Percentiles rank a stretch among this genome's conserved stretches.
Conservation (phyloP, 2,113 vertebrate genomes). For the Pontoporia blainvillei region DNA sequence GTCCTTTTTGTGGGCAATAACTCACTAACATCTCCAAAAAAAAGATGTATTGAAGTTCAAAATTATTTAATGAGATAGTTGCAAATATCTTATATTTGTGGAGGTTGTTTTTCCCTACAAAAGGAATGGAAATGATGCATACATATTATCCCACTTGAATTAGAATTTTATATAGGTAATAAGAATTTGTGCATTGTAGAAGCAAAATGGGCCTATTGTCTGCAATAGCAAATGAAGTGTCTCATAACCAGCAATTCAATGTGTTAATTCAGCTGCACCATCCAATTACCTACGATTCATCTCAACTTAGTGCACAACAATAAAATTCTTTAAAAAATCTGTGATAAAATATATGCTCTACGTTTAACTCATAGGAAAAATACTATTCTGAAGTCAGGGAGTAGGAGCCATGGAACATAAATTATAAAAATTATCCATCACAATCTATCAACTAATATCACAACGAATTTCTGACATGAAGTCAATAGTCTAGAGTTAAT, state of each 20-base stretch:
- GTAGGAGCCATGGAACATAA: not conserved
- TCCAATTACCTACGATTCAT: constrained; percentile 69
- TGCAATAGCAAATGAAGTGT: constrained; percentile 61
- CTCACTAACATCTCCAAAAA: not conserved
- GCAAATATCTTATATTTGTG: constrained; percentile 18
- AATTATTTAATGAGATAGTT: constrained; percentile 50
- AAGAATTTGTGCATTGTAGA: constrained; percentile 54
- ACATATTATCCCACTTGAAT: constrained; percentile 54
- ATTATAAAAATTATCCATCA: constrained; percentile 13
- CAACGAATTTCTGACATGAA: constrained; percentile 31
- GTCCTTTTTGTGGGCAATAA: not conserved
- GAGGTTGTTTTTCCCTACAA: constrained; percentile 49
- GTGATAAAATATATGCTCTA: constrained; percentile 24
- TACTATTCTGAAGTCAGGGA: not conserved
- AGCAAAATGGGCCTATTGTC: constrained; percentile 57
- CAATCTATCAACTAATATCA: not conserved
- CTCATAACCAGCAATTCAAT: constrained; percentile 68
- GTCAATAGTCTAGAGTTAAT: not conserved
- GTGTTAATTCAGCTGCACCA: constrained; percentile 66
- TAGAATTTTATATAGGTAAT: constrained; percentile 56
- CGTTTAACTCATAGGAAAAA: constrained; percentile 1
- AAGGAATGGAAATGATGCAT: constrained; percentile 32
- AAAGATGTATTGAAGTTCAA: not conserved
- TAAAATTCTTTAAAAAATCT: constrained; percentile 45
- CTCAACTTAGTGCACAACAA: constrained; percentile 60